Percentiles rank a stretch among this genome's conserved stretches.
Evolutionary conservation across 1,140 invertebrate species (phyloP).

Genomic region (Panagrolaimus sp.): DNA sequence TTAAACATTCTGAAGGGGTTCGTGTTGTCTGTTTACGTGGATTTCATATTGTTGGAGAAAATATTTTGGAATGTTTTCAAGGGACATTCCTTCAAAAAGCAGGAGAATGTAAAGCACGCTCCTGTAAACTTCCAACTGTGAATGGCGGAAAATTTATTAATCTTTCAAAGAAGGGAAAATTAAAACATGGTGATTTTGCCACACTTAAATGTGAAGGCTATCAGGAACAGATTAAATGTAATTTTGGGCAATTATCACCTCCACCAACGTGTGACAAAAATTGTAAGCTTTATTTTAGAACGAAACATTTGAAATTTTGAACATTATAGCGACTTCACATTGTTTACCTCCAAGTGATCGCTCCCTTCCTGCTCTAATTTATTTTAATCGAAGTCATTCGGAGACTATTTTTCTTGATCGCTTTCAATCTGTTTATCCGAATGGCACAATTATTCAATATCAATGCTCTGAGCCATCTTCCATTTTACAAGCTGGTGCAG

Average conservation of each 20-base stretch:
- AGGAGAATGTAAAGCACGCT: conserved; percentile 28
- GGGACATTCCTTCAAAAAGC: conserved; percentile 25
- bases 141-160: not conserved
- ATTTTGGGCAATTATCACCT: conserved; percentile 8
- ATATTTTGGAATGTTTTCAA: conserved; percentile 29
- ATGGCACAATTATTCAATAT: conserved; percentile 41
- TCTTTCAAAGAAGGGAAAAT: conserved; percentile 6
- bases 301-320: not conserved
- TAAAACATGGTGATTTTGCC: not conserved
- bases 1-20: conserved; percentile 23
- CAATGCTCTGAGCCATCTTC: conserved; percentile 14
- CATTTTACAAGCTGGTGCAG: conserved; percentile 24
- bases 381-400: not conserved
- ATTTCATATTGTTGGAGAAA: conserved; percentile 30
- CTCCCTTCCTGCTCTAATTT: not conserved
- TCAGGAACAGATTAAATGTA: not conserved
- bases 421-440: conserved; percentile 25
- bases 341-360: conserved; percentile 11
- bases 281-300: not conserved
- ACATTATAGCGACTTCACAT: not conserved
- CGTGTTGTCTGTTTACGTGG: conserved; percentile 35
- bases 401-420: conserved; percentile 21
- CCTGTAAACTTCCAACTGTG: conserved; percentile 13
- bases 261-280: conserved; percentile 9
- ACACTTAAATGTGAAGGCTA: not conserved